Percentiles rank a stretch among this genome's conserved stretches.
Evolutionary conservation across 1,140 invertebrate species (phyloP).

Genomic region (Apocrypta bakeri): DNA sequence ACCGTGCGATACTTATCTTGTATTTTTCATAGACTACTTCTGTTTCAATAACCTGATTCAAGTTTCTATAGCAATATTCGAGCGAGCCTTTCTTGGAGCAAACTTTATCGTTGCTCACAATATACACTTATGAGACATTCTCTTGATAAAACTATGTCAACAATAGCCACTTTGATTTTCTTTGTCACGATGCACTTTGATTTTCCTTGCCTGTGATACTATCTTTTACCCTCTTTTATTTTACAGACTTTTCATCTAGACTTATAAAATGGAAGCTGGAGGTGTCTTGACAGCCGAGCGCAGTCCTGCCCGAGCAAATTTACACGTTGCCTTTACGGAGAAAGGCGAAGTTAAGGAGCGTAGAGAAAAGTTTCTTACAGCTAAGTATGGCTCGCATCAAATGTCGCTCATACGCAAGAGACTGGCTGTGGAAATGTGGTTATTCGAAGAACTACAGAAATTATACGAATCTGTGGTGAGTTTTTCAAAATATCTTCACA

Average conservation of each 20-base stretch:
- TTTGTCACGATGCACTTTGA: constrained; percentile 39
- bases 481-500: constrained; percentile 46
- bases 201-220: constrained; percentile 27
- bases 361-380: constrained; percentile 94
- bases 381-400: constrained; percentile 97
- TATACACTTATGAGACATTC: too few species aligned
- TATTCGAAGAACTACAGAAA: constrained; percentile 94
- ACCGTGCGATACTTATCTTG: not conserved
- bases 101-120: not conserved
- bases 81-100: not conserved
- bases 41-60: not conserved
- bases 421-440: constrained; percentile 97
- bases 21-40: not conserved
- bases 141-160: too few species aligned
- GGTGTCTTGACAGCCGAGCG: constrained; percentile 76
- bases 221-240: not conserved
- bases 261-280: constrained; percentile 66
- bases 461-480: constrained; percentile 88
- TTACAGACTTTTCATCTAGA: constrained; percentile 29
- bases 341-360: constrained; percentile 90
- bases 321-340: constrained; percentile 92
- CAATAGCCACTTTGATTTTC: not conserved
- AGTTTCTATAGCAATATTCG: not conserved
- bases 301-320: constrained; percentile 84
- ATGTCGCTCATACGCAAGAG: constrained; percentile 97